phyloP scores from a whole-genome alignment of 2,113 vertebrate genomes.

The Ailuropoda melanoleuca region DNA sequence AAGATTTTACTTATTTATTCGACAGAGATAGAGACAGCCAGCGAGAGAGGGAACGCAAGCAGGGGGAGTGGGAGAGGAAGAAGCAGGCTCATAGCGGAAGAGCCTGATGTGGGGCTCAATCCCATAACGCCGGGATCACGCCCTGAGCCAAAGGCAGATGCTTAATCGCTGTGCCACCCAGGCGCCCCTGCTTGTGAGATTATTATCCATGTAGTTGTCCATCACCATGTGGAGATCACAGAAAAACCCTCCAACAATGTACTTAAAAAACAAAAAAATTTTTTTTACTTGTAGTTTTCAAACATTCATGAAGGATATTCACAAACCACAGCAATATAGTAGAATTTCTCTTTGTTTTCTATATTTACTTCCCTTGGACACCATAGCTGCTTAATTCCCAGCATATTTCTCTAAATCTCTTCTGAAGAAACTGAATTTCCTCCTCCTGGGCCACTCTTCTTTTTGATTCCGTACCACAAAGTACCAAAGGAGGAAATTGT shows the following conservation, averaged over 20 bases:
- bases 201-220: neutral
- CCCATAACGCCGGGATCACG: too few species aligned
- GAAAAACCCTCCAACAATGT: neutral
- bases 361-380: neutral
- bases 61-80: too few species aligned
- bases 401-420: neutral
- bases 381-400: neutral
- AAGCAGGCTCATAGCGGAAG: too few species aligned
- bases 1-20: too few species aligned
- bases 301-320: neutral
- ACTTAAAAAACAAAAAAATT: neutral
- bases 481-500: neutral
- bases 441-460: neutral
- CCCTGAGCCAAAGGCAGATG: too few species aligned
- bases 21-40: too few species aligned
- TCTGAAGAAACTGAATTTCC: neutral
- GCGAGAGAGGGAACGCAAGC: too few species aligned
- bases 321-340: neutral
- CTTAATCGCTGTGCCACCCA: too few species aligned
- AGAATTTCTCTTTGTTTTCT: neutral
- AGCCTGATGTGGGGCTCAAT: too few species aligned
- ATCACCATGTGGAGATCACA: neutral
- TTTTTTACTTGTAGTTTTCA: neutral
- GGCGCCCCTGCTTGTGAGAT: neutral
- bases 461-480: neutral